phyloP scores from a whole-genome alignment of 2,888 invertebrate genomes.

The Orthosia gothica region DNA sequence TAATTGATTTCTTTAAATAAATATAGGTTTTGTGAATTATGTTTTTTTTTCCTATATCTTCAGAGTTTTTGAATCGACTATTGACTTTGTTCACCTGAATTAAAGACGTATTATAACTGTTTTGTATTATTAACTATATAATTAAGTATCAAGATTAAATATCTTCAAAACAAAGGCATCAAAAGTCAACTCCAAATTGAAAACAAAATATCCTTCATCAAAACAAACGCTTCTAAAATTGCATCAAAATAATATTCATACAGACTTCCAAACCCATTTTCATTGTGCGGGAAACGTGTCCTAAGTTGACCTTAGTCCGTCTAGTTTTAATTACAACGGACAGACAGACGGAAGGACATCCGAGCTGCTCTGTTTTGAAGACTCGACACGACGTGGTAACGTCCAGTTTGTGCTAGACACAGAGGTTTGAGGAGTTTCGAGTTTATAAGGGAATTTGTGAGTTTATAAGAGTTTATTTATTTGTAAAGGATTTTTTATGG shows the following conservation, averaged over 20 bases:
- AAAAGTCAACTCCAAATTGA: neutral
- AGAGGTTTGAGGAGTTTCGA: conserved; percentile 7
- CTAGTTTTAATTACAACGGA: conserved; percentile 69
- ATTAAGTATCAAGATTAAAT: neutral
- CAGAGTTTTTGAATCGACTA: neutral
- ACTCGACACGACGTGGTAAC: conserved; percentile 49
- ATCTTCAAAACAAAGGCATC: neutral
- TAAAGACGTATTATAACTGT: neutral
- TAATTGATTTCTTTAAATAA: neutral
- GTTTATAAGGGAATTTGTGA: conserved; percentile 28
- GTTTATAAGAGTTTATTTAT: neutral
- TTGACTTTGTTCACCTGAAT: no score
- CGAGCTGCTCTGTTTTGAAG: conserved; percentile 58
- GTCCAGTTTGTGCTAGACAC: conserved; percentile 27
- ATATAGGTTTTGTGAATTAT: neutral
- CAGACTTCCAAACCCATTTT: conserved; percentile 38
- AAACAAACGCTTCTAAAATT: conserved; percentile 11
- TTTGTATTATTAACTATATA: neutral
- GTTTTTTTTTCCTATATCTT: neutral
- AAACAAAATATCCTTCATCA: neutral
- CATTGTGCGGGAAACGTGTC: conserved; percentile 51
- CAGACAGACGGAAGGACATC: conserved; percentile 65
- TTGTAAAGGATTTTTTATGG: neutral
- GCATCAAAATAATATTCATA: conserved; percentile 46
- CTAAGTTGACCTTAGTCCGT: conserved; percentile 61